Base-by-base conservation (phyloP, 2,888 invertebrate species). In the Drosophila cognata region DNA sequence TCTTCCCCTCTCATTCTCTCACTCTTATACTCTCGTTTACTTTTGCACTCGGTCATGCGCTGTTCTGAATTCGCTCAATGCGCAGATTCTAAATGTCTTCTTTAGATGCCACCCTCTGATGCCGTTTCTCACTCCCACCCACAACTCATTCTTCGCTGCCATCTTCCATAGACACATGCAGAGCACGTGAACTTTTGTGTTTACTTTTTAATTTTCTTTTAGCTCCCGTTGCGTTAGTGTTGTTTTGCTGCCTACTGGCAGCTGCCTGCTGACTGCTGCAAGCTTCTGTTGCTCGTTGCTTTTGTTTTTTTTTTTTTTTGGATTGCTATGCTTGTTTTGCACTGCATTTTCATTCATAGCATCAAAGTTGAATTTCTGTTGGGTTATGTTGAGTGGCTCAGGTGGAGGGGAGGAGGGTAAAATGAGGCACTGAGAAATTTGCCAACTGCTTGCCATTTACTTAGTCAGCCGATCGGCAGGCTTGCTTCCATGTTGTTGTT, bases 111-210 rank as follows among this genome's bases (percentile, higher is more conserved):
- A 48, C 38, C 41, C 33, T 28, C 31, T 51, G 29, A 33, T 21
- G 10, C 31, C 33, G 21, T 18, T 13, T 25, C 21, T 7, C 16
- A 46, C 63, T 25, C 25, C 33, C 38, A 25, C 13, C 48, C 2
- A 57, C 50, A 55, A 41, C 52, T 60, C 50, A 56, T 62, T 38
- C 51, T 58, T 35, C 55, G 25, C 63, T 60, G 48, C 41, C 21
- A 46, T 46, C 53, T 59, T 36, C 35, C 58, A 67, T 64, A 78
- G 70, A 51, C 61, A 69, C 79, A 79, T 81, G 80, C 85, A 48
- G 55, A 86, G 81, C 86, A 86, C 86, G 86, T 86, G 86, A 89
- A 85, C 81, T 89, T 88, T 88, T 89, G 85, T 88, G 86, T 85
- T 85, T 85, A 85, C 85, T 85, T 85, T 85, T 85, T 85, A 82